phyloP scores from a whole-genome alignment of 2,113 vertebrate species.

The Eonycteris spelaea region DNA sequence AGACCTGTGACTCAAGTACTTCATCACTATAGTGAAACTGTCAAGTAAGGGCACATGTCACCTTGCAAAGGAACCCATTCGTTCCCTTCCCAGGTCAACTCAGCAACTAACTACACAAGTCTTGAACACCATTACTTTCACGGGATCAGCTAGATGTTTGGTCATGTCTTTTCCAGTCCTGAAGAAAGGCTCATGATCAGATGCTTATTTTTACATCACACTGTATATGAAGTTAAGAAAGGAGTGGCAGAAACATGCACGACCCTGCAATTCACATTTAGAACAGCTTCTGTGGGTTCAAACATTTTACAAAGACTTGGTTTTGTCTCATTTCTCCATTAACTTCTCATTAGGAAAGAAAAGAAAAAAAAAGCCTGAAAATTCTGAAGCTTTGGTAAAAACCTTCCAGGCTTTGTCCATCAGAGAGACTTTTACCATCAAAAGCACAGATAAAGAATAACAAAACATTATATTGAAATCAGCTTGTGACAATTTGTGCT shows the following conservation, averaged over 20 bases:
- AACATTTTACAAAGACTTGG: slow-evolving; percentile 35
- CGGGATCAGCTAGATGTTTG: not conserved
- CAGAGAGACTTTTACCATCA: not conserved
- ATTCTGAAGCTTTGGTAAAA: not conserved
- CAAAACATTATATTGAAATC: not conserved
- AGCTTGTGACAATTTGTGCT: slow-evolving; percentile 60
- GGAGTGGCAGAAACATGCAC: not conserved
- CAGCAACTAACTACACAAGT: not conserved
- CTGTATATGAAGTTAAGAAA: not conserved
- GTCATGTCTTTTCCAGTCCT: not conserved
- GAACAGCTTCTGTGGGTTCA: slow-evolving; percentile 22
- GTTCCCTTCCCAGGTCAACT: not conserved
- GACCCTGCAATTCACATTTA: not conserved
- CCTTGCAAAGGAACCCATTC: not conserved
- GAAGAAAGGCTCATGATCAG: not conserved
- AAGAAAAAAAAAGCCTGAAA: not conserved
- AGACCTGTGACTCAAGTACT: not conserved
- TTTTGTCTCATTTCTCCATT: not conserved
- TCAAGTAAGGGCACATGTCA: not conserved
- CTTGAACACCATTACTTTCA: not conserved
- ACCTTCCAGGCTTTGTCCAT: not conserved
- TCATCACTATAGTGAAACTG: not conserved
- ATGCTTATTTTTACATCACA: not conserved
- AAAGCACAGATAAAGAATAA: not conserved
- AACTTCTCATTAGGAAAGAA: not conserved